Base-by-base conservation (phyloP, 2,113 vertebrate genomes). In the Oplegnathus fasciatus region DNA sequence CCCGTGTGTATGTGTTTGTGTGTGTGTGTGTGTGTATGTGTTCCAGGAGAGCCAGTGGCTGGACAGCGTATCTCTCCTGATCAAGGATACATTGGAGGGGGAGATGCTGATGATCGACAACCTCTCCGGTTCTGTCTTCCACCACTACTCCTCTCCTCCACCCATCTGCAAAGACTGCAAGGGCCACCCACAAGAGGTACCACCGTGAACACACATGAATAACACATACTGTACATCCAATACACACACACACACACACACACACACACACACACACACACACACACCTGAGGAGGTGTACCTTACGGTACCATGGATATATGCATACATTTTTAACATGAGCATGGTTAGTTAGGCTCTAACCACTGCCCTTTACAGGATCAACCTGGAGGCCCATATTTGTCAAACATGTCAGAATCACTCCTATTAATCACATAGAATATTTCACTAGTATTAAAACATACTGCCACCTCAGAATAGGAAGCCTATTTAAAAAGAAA, bases 61-160 rank as follows among this genome's bases (percentile, higher is more conserved):
- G 97, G 98, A 99, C 97, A 99, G 98, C 93, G 98, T 99, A 86
- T 99, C 98, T 95, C 97, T 99, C 95, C 97, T 99, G 93, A 99
- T 99, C 96, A 98, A 98, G 96, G 98, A 99, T 94, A 97, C 98
- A 57, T 96, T 99, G 95, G 98, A 99, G 92, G 98, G 97, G 90
- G 98, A 99, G 96, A 96, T 99, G 96, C 96, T 98, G 96, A 98
- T 99, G 96, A 99, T 99, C 84, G 98, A 99, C 96, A 99, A 99
- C 95, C 97, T 99, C 90, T 99, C 98, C 1, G 98, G 98, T 89
- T 99, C 98, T 80, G 96, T 99, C 95, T 99, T 99, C 96, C 98
- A 99, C 95, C 98, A 99, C 96, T 99, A 99, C 93, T 96, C 98
- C 87, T 98, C 93, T 83, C 93, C 98, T 55, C 96, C 96, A 13